Conservation (phyloP, 2,797 vertebrate genomes). For the Allobates femoralis region DNA sequence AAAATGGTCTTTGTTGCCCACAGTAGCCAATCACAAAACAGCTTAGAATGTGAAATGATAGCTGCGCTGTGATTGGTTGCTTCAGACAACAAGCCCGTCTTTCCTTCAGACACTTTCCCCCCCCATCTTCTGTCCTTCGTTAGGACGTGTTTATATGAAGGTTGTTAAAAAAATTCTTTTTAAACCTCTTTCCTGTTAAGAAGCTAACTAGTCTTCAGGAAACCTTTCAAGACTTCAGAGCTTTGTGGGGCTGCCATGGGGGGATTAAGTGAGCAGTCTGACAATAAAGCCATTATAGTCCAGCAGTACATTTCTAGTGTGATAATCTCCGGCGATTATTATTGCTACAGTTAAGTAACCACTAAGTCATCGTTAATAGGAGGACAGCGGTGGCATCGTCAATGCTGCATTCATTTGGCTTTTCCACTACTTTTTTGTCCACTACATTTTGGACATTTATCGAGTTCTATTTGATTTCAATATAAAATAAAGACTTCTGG, state of each 20-base stretch:
- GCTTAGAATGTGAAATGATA: too few species aligned
- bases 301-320: slow-evolving; percentile 7
- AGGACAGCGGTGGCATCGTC: slow-evolving; percentile 3
- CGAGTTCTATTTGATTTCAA: not conserved
- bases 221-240: slow-evolving; percentile 24
- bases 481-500: not conserved
- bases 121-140: not conserved
- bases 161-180: not conserved
- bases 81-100: too few species aligned
- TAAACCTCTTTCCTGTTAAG: slow-evolving; percentile 28
- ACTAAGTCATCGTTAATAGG: not conserved
- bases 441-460: not conserved
- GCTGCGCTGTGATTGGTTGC: too few species aligned
- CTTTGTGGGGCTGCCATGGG: slow-evolving; percentile 18
- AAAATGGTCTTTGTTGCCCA: too few species aligned
- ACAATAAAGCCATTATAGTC: slow-evolving; percentile 25
- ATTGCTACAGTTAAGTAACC: slow-evolving; percentile 13
- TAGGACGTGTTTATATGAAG: slow-evolving; percentile 1
- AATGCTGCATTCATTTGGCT: not conserved
- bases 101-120: too few species aligned
- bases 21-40: too few species aligned
- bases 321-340: slow-evolving; percentile 17
- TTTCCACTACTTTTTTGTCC: not conserved
- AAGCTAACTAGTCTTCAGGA: slow-evolving; percentile 27
- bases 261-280: slow-evolving; percentile 22